phyloP scores from a whole-genome alignment of 92 coral and sea anemone genomes.

The Porites cylindrica region DNA sequence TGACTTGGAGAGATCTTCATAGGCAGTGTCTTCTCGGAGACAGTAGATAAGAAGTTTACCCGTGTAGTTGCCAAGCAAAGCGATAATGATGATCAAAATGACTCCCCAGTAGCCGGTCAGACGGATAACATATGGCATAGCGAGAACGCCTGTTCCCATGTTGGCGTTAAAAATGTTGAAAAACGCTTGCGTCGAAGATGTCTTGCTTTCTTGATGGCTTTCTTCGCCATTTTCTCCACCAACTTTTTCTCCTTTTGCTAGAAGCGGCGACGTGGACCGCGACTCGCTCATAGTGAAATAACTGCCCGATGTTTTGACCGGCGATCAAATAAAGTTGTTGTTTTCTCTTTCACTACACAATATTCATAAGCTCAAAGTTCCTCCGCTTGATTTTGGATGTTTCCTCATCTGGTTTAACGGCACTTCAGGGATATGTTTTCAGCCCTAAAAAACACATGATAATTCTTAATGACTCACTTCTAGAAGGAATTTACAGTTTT shows the following conservation, averaged over 20 bases:
- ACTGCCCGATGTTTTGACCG: neutral
- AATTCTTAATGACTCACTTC: neutral
- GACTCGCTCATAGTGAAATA: slow-evolving; percentile 34
- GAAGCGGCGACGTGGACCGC: slow-evolving; percentile 40
- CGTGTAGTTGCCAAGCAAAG: slow-evolving; percentile 87
- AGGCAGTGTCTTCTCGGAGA: slow-evolving; percentile 83
- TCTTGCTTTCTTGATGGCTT: slow-evolving; percentile 60
- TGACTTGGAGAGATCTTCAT: slow-evolving; percentile 71
- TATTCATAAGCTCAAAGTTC: neutral
- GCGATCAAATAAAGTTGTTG: neutral
- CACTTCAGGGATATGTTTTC: neutral
- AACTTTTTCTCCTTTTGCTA: slow-evolving; percentile 17
- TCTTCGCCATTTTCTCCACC: slow-evolving; percentile 28
- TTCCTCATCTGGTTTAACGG: neutral
- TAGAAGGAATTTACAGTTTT: neutral
- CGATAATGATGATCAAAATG: slow-evolving; percentile 75
- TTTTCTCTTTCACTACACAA: neutral
- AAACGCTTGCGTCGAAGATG: slow-evolving; percentile 83
- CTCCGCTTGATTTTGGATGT: neutral
- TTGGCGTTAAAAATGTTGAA: slow-evolving; percentile 92
- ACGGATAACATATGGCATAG: slow-evolving; percentile 91
- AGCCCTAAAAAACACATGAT: neutral
- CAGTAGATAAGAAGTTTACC: slow-evolving; percentile 90
- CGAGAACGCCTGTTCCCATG: slow-evolving; percentile 94
- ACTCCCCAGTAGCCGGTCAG: slow-evolving; percentile 95